Conservation (phyloP, 2,113 vertebrate genomes). For the Lipotes vexillifer region DNA sequence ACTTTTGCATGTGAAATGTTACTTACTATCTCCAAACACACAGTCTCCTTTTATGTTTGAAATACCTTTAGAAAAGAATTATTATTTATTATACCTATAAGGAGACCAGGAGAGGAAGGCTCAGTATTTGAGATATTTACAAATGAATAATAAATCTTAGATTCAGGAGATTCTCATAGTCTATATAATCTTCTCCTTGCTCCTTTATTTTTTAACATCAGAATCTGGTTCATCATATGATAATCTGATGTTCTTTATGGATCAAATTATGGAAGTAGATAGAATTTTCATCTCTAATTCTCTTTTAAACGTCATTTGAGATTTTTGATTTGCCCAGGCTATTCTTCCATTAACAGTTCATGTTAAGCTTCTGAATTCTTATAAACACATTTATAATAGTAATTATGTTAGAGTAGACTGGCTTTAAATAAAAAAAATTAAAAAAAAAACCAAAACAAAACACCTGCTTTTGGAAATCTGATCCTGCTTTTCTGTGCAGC, state of each 20-base stretch:
- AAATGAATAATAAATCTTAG: background rate
- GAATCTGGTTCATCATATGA: background rate
- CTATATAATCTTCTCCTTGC: background rate
- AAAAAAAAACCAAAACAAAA: no score
- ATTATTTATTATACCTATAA: background rate
- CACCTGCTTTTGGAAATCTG: background rate
- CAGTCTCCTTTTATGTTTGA: background rate
- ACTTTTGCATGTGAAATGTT: background rate
- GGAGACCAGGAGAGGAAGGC: background rate
- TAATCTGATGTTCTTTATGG: background rate
- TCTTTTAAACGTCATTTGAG: background rate
- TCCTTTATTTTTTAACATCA: background rate
- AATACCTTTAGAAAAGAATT: background rate
- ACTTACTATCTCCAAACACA: background rate
- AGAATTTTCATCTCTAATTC: background rate
- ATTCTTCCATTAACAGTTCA: background rate
- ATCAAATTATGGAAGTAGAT: background rate
- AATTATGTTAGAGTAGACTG: background rate
- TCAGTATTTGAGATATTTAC: background rate
- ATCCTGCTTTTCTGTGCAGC: background rate
- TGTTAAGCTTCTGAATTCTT: background rate
- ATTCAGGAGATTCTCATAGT: background rate
- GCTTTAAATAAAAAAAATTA: background rate
- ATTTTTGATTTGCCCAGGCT: background rate
- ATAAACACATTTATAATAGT: background rate